These are phyloP conservation scores for Protobothrops flavoviridis DNA, from an alignment of 2,113 vertebrate species.

Conservation along the genomic window DNA sequence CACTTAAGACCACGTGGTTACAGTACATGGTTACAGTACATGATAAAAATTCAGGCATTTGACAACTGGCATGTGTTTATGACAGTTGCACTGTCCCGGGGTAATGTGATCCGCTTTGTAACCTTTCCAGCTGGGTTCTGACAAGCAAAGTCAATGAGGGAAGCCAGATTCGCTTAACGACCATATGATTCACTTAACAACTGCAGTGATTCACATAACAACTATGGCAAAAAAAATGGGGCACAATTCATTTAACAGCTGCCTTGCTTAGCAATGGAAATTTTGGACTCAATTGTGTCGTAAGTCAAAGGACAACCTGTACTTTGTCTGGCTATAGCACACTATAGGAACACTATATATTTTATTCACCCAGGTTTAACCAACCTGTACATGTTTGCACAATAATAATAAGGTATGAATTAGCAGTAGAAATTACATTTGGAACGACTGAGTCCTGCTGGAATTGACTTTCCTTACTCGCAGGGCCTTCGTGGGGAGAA, in stretches of 20 bases:
- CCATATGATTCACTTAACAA: not conserved
- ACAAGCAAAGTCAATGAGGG: not conserved
- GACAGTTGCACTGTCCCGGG: not conserved
- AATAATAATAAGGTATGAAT: slow-evolving; percentile 51
- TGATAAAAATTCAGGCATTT: not conserved
- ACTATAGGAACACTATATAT: not conserved
- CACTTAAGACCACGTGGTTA: not conserved
- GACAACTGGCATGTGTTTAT: not conserved
- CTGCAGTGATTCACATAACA: not conserved
- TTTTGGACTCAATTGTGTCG: not conserved
- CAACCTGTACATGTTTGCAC: not conserved
- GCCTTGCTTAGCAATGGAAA: not conserved
- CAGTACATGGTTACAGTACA: not conserved
- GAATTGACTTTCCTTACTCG: slow-evolving; percentile 58
- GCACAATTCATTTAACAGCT: not conserved
- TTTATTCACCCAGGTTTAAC: not conserved
- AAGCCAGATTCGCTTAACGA: not conserved
- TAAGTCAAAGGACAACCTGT: not conserved
- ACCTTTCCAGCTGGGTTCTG: not conserved
- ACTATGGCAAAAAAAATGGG: not conserved
- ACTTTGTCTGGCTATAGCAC: not conserved
- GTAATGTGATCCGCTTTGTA: not conserved
- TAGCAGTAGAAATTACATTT: slow-evolving; percentile 70
- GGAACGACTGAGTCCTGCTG: slow-evolving; percentile 67
- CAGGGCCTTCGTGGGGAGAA: slow-evolving; percentile 71